Evolutionary conservation across 2,797 vertebrate species (phyloP).

Genomic region (Galagoides demidoff): DNA sequence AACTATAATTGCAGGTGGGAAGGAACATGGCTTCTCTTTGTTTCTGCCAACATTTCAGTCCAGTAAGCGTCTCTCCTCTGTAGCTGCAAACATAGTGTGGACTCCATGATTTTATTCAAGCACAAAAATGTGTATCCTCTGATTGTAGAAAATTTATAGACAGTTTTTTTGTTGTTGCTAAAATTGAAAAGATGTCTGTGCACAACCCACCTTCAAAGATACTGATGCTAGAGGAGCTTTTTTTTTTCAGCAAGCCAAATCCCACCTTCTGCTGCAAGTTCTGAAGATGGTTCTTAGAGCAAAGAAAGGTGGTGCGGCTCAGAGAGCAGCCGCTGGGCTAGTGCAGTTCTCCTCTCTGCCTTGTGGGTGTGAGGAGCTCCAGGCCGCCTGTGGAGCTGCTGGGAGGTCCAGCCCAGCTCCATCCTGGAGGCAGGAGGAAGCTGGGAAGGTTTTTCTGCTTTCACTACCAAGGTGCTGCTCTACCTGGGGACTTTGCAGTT

Average conservation of each 20-base stretch:
- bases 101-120: conserved; percentile 38
- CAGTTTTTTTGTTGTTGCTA: neutral
- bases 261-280: neutral
- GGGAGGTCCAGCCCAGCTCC: neutral
- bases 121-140: conserved; percentile 25
- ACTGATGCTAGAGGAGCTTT: neutral
- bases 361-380: neutral
- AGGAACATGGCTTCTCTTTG: conserved; percentile 68
- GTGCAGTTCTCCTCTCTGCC: neutral
- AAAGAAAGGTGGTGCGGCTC: neutral
- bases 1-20: conserved; percentile 75
- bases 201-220: neutral
- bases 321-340: neutral
- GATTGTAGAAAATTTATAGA: conserved; percentile 38
- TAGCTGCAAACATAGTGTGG: conserved; percentile 33
- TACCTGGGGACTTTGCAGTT: neutral
- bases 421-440: neutral
- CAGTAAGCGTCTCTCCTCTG: conserved; percentile 31
- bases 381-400: neutral
- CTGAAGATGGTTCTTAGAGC: neutral
- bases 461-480: neutral
- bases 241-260: conserved; percentile 12
- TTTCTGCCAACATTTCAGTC: conserved; percentile 68
- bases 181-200: neutral
- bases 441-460: neutral